Base-by-base conservation (phyloP, 2,113 vertebrate species). In the Penelope pileata region DNA sequence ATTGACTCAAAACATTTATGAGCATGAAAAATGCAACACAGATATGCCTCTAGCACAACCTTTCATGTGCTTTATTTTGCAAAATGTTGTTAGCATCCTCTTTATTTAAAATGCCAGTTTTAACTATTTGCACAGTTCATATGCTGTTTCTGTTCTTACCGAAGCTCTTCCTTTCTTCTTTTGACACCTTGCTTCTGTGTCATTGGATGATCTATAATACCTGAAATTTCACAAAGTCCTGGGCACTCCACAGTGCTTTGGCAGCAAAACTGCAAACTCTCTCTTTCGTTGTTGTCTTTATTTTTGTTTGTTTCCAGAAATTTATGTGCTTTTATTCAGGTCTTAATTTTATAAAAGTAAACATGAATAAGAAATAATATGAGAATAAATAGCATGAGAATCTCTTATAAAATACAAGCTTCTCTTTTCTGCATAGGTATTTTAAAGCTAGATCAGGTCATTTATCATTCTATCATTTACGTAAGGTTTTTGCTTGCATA, bases 1-100 rank as follows among this genome's bases (percentile, higher is more conserved):
- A 88, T 68, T 81, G 82, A 85, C 47, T 90, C 75, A 43, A 30
- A 95, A 86, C 86, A 86, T 78, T 78, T 93, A 63, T 36, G 7
- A 90, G 83, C 83, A 59, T 90, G 93, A 88, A 94, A 96, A 96
- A 93, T 91, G 60, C 68, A 83, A 67, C 47, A 56, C 24, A 73
- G 75, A 36, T 74, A 62, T 21, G 59, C 83, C 68, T 78, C 59
- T 59, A 81, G 51, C 60, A 32, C 32, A 91, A 9, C 38, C 43
- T 91, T 96, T 88, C 82, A 58, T 83, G 54, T 80, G 42, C 69
- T 93, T 90, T 74, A 60, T 81, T 80, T 94, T 78, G 64, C 75
- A 94, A 66, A 91, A 90, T 59, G 34, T 69, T 81, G 40, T 73
- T 92, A 85, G 43, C 64, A 63, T 59, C 18, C 29, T 68, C 85